These are phyloP conservation scores for Dermatophagoides farinae DNA, from an alignment of 1,140 invertebrate genomes.

Conservation along the genomic window DNA sequence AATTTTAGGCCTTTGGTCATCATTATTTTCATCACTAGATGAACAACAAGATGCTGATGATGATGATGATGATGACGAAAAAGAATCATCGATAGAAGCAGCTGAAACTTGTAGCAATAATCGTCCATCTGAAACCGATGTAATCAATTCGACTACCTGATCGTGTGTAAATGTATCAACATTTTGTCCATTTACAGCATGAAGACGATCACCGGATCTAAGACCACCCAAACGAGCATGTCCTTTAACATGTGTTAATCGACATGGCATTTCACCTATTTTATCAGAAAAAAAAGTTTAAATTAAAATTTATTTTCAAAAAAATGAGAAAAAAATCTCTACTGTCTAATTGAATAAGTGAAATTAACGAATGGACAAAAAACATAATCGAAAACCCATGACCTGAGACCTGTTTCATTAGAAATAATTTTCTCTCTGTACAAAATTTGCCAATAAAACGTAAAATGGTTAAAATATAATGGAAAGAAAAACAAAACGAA, in stretches of 20 bases:
- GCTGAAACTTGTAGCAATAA: slow-evolving; percentile 55
- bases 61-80: background rate
- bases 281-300: background rate
- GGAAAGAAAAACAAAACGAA: too few relatives aligned
- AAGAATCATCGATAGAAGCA: slow-evolving; percentile 14
- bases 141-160: slow-evolving; percentile 72
- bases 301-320: too few relatives aligned
- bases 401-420: too few relatives aligned
- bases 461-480: too few relatives aligned
- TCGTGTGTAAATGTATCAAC: slow-evolving; percentile 74
- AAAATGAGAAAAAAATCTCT: too few relatives aligned
- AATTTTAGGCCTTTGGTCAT: too few relatives aligned
- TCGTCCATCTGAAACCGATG: slow-evolving; percentile 47
- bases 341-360: too few relatives aligned
- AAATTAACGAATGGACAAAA: too few relatives aligned
- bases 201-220: slow-evolving; percentile 66
- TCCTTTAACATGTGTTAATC: slow-evolving; percentile 46
- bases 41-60: background rate
- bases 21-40: too few relatives aligned
- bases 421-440: too few relatives aligned
- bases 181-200: slow-evolving; percentile 70
- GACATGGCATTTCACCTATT: slow-evolving; percentile 47
- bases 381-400: too few relatives aligned
- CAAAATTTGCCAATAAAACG: too few relatives aligned
- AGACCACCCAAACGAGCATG: slow-evolving; percentile 64